A percentile compares a stretch with the other conserved stretches of the same genome.
phyloP scores from a whole-genome alignment of 2,797 vertebrate genomes.

The Argya squamiceps region DNA sequence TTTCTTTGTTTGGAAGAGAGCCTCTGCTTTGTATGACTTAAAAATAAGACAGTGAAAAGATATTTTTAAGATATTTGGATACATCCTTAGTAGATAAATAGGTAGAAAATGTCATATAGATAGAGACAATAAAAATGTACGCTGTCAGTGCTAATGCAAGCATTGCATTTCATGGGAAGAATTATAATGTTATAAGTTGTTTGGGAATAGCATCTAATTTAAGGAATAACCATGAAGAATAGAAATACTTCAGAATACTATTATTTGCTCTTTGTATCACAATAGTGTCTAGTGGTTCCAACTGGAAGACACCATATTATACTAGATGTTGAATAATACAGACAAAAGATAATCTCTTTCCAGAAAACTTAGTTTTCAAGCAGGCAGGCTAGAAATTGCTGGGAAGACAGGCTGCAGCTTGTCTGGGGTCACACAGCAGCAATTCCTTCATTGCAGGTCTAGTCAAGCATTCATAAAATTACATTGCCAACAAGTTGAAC shows the following conservation, averaged over 20 bases:
- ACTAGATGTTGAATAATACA: not conserved
- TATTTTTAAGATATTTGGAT: not conserved
- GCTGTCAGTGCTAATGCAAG: not conserved
- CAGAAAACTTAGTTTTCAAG: not conserved
- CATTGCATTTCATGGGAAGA: not conserved
- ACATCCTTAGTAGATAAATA: not conserved
- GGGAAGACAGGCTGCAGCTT: not conserved
- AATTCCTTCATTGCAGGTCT: not conserved
- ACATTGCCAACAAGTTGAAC: not conserved
- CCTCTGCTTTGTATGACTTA: not conserved
- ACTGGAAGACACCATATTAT: not conserved
- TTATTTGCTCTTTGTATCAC: not conserved
- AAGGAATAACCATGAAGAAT: not conserved
- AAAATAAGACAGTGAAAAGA: not conserved
- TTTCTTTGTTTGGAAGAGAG: not conserved
- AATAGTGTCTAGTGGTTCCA: not conserved
- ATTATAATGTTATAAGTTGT: not conserved
- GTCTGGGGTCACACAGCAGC: not conserved
- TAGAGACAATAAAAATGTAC: not conserved
- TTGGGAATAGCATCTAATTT: not conserved
- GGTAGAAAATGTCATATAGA: not conserved
- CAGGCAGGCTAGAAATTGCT: not conserved
- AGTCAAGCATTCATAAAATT: not conserved
- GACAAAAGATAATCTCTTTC: not conserved
- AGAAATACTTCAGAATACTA: not conserved